Conservation (phyloP, 2,888 invertebrate genomes). For the Ethmia dodecea region DNA sequence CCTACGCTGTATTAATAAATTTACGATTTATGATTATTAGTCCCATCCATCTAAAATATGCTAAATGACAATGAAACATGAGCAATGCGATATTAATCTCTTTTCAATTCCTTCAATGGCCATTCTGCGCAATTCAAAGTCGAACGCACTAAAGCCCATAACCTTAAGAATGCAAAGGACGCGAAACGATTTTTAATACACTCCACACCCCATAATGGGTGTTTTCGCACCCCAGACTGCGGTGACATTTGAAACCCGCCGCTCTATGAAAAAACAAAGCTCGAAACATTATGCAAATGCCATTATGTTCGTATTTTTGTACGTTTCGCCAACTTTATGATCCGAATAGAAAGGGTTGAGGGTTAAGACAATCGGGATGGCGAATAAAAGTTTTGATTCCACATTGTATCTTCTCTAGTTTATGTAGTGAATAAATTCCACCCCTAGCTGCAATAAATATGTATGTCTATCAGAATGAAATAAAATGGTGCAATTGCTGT, state of each 20-base stretch:
- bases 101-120: constrained; percentile 9
- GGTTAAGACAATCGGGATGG: constrained; percentile 62
- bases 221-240: constrained; percentile 68
- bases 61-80: no score
- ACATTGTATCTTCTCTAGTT: constrained; percentile 39
- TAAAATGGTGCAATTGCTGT: constrained; percentile 18
- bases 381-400: constrained; percentile 54
- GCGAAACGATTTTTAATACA: constrained; percentile 73
- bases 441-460: constrained; percentile 18
- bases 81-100: neutral
- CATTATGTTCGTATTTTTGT: constrained; percentile 75
- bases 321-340: constrained; percentile 71
- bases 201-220: constrained; percentile 67
- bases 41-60: no score
- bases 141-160: constrained; percentile 49
- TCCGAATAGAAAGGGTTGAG: constrained; percentile 68
- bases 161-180: constrained; percentile 71
- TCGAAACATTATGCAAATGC: constrained; percentile 75
- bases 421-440: constrained; percentile 37
- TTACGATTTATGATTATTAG: no score
- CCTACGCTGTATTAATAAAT: no score
- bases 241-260: constrained; percentile 74
- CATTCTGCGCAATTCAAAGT: constrained; percentile 18
- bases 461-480: constrained; percentile 22
- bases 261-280: constrained; percentile 74